phyloP scores from a whole-genome alignment of 2,797 vertebrate species.

The Cossypha niveicapilla region DNA sequence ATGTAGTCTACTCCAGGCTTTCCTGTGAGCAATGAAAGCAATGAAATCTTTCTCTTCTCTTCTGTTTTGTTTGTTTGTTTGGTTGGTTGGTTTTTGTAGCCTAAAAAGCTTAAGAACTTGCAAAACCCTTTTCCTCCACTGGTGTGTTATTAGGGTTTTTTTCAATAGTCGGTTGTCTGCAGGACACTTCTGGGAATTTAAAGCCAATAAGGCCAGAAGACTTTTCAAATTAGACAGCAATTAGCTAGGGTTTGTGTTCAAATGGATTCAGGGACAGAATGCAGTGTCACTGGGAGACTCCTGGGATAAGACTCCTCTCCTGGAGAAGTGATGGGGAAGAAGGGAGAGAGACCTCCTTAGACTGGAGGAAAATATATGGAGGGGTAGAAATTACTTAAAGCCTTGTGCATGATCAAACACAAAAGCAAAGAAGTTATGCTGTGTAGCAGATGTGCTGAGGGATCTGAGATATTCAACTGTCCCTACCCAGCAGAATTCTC shows the following conservation, averaged over 20 bases:
- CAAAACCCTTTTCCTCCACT: not conserved
- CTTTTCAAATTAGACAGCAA: not conserved
- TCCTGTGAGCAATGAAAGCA: not conserved
- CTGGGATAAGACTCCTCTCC: not conserved
- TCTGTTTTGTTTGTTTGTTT: not conserved
- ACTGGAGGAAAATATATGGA: not conserved
- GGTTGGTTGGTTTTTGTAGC: not conserved
- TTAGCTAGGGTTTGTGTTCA: not conserved
- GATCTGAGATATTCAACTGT: not conserved
- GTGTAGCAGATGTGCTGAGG: not conserved
- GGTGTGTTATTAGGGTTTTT: rapidly evolving
- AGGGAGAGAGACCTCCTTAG: not conserved
- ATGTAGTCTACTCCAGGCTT: not conserved
- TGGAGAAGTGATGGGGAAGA: not conserved
- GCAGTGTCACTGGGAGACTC: not conserved
- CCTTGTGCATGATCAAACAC: not conserved
- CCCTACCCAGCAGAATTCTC: not conserved
- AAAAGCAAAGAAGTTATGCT: not conserved
- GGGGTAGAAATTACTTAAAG: not conserved
- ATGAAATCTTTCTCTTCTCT: not conserved
- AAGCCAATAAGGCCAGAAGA: not conserved
- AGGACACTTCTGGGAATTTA: not conserved
- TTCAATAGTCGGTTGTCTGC: not conserved
- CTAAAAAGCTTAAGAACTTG: not conserved
- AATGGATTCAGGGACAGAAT: not conserved